phyloP scores from a whole-genome alignment of 1,140 invertebrate species.

The Heliothis virescens region DNA sequence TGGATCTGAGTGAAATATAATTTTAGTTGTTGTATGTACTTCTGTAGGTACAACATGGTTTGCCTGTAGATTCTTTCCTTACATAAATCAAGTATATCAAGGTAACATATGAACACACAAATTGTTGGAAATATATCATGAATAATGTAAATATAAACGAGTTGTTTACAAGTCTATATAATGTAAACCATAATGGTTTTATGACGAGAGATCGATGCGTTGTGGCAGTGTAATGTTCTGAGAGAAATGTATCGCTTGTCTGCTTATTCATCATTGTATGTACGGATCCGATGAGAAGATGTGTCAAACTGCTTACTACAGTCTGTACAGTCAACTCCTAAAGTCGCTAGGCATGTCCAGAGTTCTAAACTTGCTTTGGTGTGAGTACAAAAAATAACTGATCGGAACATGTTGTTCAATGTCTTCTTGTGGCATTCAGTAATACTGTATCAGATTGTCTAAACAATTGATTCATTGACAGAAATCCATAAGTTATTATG shows the following conservation, averaged over 20 bases:
- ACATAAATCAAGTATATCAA: background rate
- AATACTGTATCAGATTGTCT: too few species aligned
- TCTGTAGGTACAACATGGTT: too few species aligned
- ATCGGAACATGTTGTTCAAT: too few species aligned
- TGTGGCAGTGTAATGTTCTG: background rate
- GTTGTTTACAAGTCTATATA: background rate
- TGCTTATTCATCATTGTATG: constrained; percentile 25
- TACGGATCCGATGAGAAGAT: constrained; percentile 7
- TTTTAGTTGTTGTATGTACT: too few species aligned
- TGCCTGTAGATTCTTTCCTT: too few species aligned
- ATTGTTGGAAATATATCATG: constrained; percentile 31
- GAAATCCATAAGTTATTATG: too few species aligned
- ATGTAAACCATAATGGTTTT: background rate
- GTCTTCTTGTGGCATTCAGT: too few species aligned
- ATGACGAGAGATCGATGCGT: background rate
- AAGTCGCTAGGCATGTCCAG: too few species aligned
- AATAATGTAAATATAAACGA: constrained; percentile 34
- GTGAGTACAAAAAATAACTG: background rate
- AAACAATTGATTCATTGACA: too few species aligned
- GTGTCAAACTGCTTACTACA: background rate
- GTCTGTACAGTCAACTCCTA: too few species aligned
- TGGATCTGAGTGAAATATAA: too few species aligned
- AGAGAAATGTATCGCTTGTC: constrained; percentile 24
- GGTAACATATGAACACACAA: constrained; percentile 4
- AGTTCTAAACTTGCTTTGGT: background rate